A percentile compares a stretch with the other conserved stretches of the same genome.
phyloP scores from a whole-genome alignment of 2,888 invertebrate species.

The Gastracanthus pulcherrimus region DNA sequence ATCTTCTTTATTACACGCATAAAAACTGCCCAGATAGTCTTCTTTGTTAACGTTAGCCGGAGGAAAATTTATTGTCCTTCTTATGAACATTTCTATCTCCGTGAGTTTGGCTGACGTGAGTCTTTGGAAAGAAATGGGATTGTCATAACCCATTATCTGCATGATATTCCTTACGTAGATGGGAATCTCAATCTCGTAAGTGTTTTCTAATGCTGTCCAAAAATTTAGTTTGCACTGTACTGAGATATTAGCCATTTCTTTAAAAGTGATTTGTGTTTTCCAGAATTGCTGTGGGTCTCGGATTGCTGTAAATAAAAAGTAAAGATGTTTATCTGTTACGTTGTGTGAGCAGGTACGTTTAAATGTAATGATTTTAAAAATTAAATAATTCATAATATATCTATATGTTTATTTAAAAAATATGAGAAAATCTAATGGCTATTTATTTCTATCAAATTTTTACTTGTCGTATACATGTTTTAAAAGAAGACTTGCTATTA shows the following conservation, averaged over 20 bases:
- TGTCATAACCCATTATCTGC: conserved; percentile 17
- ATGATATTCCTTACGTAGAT: conserved; percentile 8
- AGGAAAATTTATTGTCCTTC: background rate
- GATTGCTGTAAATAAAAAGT: too few species aligned
- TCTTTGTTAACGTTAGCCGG: background rate
- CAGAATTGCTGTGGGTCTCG: too few species aligned
- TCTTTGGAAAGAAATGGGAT: conserved; percentile 26
- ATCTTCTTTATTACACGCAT: background rate
- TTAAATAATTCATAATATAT: too few species aligned
- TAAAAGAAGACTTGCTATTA: too few species aligned
- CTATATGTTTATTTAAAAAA: too few species aligned
- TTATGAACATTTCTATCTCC: background rate
- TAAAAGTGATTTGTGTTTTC: background rate
- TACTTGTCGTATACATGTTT: too few species aligned
- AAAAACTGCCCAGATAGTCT: background rate
- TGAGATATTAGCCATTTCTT: background rate
- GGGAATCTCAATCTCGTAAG: conserved; percentile 2
- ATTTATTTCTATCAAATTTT: too few species aligned
- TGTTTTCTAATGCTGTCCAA: background rate
- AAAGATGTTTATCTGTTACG: too few species aligned
- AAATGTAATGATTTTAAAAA: too few species aligned
- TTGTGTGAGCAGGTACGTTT: too few species aligned
- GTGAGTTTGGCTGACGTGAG: background rate
- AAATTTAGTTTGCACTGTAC: background rate
- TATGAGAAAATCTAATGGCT: too few species aligned